Evolutionary conservation across 2,888 invertebrate species (phyloP).

Genomic region (Altica lythri): DNA sequence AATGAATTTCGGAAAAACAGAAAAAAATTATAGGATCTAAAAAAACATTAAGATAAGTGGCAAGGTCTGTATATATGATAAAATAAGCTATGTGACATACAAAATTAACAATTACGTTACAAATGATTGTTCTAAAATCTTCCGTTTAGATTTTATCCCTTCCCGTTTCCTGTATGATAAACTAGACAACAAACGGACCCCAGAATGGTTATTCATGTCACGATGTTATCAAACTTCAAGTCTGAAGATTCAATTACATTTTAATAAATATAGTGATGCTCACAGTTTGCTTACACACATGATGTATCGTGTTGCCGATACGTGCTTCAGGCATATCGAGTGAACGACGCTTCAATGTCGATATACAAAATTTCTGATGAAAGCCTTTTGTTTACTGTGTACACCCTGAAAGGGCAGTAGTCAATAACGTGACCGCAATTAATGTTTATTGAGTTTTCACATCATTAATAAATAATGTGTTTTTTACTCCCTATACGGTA

Average conservation of each 20-base stretch:
- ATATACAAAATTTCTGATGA: constrained; percentile 20
- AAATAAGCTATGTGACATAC: no score
- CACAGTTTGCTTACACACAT: constrained; percentile 24
- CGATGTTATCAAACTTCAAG: constrained; percentile 24
- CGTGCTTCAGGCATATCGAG: constrained; percentile 23
- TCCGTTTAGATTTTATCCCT: constrained; percentile 1
- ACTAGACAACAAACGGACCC: constrained; percentile 13
- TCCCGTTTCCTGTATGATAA: constrained; percentile 13
- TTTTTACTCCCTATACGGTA: no score
- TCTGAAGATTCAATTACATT: constrained; percentile 25
- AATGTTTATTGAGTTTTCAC: constrained; percentile 1
- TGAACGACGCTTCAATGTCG: constrained; percentile 9
- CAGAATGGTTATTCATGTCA: constrained; percentile 21
- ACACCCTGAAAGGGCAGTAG: constrained; percentile 12
- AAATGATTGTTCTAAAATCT: not conserved
- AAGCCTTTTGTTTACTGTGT: constrained; percentile 14
- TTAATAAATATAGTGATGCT: constrained; percentile 23
- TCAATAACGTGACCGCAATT: constrained; percentile 1
- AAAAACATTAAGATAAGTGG: no score
- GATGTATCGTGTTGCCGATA: constrained; percentile 23
- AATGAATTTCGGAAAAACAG: no score
- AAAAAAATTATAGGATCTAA: no score
- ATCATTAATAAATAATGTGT: constrained; percentile 1
- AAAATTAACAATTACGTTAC: not conserved
- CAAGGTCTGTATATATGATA: no score